Base-by-base conservation (phyloP, 2,113 vertebrate species). In the Daubentonia madagascariensis region DNA sequence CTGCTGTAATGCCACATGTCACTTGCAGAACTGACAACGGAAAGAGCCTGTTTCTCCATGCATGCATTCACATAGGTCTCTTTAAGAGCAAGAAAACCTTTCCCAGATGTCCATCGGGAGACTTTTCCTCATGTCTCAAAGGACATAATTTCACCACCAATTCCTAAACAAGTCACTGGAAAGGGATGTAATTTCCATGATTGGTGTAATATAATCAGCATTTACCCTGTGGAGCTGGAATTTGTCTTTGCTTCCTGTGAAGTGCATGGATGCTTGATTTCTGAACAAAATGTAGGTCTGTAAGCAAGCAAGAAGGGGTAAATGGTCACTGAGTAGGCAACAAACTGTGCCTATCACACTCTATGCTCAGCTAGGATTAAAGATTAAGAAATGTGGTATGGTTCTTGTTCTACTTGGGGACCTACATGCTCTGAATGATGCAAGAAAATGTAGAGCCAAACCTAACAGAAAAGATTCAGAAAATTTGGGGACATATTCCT, bases 71-170 rank as follows among this genome's bases (percentile, higher is more conserved):
- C 6, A 6, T 32, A 67, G 40, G n/a, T 92, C 70, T 57, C 57
- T 94, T 85, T 81, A 92, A 91, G 72, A 87, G 37, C 61, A 95
- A 92, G 81, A 43, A 85, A 93, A 50, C n/a, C 20, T 93, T 91
- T 93, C 32, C 45, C 35, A 59, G 6, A 85, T 92, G 68, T 85
- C 72, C 18, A 43, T 81, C 52, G 48, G 54, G 45, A 86, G 72
- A 81, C 57, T 59, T 95, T 90, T 75, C 23, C 43, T 92, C 22
- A 83, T 84, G 35, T 70, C 63, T 92, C 79, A 59, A 67, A 95
- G 78, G 59, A 45, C 45, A 61, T 81, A 81, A 72, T 95, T 92
- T 85, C 4, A 57, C 63, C 28, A 92, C 20, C 30, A 92, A 43
- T 92, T 85, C n/a, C 57, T 80, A 96, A 76, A 80, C 67, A 95